Base-by-base conservation (phyloP, 2,888 invertebrate species). In the Tortrix viridana region DNA sequence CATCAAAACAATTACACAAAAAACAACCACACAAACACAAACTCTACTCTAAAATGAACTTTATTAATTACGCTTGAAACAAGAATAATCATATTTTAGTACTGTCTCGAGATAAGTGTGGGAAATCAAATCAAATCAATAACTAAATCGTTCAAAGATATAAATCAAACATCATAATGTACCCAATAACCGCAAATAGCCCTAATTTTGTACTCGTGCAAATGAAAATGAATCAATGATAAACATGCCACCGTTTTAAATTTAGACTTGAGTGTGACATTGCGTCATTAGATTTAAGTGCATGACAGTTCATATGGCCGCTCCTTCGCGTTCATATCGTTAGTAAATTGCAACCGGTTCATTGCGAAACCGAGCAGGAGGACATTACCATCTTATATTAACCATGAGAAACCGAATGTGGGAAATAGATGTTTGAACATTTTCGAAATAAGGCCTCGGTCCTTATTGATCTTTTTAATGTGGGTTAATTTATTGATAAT, bases 361-460 rank as follows among this genome's bases (percentile, higher is more conserved):
- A 47, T 58, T 66, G 44, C 52, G 55, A 67, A 61, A 71, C 79
- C 77, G 74, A 71, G 60, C 69, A 74, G 69, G 81, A 76, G 84
- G 74, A 74, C 71, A 81, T 81, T 79, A 81, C 71, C 81, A 83
- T 84, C 78, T 82, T 78, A 85, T 78, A 85, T 81, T 84, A 83
- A 81, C 82, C 83, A 75, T 81, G 80, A 76, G 71, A 75, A 76
- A 75, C 70, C 67, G 71, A 76, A 70, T 47, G 56, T 63, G 63
- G 47, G 53, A 58, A 63, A 62, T 26, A 44, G 18, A 23, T 50
- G 52, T 22, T 43, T 16, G 9, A 23, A 52, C 22, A 50, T 7
- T 66, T 77, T 75, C 73, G 77, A 78, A 78, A 74, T 74, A 71
- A 71, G 73, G 61, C 65, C 63, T 53, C 49, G 59, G 67, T 72